Conservation (phyloP, 2,113 vertebrate genomes). For the Rhabdomys dilectus region DNA sequence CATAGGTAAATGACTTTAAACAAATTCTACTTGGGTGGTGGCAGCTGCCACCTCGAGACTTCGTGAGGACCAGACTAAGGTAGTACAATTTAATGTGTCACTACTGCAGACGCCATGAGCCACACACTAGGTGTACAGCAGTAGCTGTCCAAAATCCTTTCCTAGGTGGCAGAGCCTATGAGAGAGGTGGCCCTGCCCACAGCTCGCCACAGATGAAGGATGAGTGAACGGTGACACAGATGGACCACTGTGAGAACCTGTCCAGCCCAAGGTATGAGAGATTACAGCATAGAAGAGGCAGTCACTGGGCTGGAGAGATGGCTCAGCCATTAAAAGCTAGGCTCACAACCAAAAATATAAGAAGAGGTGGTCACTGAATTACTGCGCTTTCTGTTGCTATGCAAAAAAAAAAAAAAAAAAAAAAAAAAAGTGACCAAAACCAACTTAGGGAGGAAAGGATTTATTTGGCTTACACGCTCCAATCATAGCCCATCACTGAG, state of each 20-base stretch:
- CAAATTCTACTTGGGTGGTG: background rate
- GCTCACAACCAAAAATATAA: no score
- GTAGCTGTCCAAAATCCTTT: background rate
- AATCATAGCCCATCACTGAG: no score
- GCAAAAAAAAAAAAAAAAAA: background rate
- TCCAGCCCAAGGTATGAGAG: background rate
- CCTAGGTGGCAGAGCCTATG: background rate
- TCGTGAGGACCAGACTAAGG: background rate
- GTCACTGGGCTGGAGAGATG: no score
- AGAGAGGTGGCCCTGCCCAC: background rate
- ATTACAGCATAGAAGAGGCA: accelerated
- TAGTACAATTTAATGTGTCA: background rate
- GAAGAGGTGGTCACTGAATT: background rate
- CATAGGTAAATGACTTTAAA: background rate
- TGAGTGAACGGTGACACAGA: background rate
- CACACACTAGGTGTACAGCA: accelerated
- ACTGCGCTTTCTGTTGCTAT: background rate
- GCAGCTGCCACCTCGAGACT: background rate
- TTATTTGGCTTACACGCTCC: background rate
- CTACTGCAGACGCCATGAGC: accelerated
- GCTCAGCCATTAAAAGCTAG: no score
- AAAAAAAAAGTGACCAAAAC: background rate
- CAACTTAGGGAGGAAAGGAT: background rate
- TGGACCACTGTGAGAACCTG: background rate
- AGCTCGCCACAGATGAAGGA: background rate